phyloP scores from a whole-genome alignment of 2,888 invertebrate species.

The Sesamia inferens region DNA sequence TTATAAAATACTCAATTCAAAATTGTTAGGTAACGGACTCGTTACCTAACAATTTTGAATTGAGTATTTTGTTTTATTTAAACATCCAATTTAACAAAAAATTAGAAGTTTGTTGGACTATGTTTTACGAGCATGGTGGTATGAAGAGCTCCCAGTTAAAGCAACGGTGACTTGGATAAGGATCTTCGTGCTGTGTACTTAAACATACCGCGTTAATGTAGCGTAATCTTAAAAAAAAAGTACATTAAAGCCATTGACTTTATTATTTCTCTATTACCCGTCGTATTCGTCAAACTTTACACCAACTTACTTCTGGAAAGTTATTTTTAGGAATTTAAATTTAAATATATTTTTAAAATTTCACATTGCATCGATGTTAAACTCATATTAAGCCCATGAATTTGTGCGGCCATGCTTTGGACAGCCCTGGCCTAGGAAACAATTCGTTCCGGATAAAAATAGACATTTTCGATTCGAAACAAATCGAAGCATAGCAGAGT shows the following conservation, averaged over 20 bases:
- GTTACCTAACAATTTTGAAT: neutral
- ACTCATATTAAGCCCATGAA: neutral
- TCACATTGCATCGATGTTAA: neutral
- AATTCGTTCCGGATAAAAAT: slow-evolving; percentile 29
- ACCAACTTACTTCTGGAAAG: neutral
- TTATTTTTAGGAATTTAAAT: neutral
- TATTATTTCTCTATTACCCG: neutral
- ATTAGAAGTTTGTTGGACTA: neutral
- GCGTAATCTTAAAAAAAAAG: neutral
- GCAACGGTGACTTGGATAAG: neutral
- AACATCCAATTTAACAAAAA: neutral
- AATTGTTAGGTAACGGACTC: too few relatives aligned
- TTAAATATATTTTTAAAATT: neutral
- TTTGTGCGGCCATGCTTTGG: neutral
- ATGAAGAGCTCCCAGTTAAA: neutral
- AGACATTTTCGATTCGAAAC: slow-evolving; percentile 10
- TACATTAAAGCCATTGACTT: neutral
- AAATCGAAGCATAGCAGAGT: slow-evolving; percentile 13
- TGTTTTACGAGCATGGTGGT: neutral
- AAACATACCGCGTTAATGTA: neutral
- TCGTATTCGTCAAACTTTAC: neutral
- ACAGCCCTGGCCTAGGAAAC: neutral
- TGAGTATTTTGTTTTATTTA: neutral
- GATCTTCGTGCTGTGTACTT: neutral
- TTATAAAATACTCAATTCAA: too few relatives aligned